A percentile compares a stretch with the other conserved stretches of the same genome.
Evolutionary conservation across 2,113 vertebrate genomes (phyloP).

Genomic region (Vireo altiloquus): DNA sequence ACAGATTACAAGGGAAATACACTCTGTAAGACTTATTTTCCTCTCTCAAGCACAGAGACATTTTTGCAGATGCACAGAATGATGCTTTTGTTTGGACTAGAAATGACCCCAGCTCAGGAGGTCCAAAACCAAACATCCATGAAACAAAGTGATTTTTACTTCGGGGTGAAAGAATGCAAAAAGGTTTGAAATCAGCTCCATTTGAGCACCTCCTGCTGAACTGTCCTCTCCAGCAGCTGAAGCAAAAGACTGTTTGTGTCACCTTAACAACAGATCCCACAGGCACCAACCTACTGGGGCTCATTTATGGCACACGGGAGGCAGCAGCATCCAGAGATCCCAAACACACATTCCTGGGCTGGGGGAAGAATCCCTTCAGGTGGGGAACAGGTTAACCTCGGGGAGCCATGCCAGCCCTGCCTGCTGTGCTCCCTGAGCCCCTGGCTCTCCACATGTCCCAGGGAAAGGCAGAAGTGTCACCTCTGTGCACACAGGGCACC

Average conservation of each 20-base stretch:
- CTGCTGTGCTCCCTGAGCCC: fast-evolving
- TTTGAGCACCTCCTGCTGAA: not conserved
- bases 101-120: not conserved
- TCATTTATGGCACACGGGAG: not conserved
- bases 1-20: not conserved
- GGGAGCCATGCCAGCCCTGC: fast-evolving
- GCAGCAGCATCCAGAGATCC: not conserved
- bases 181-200: not conserved
- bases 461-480: not conserved
- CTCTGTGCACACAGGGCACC: fast-evolving
- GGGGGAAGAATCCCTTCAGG: not conserved
- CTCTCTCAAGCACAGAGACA: not conserved
- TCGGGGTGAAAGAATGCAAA: not conserved
- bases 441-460: fast-evolving
- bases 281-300: fast-evolving
- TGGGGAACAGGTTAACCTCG: not conserved
- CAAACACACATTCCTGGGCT: not conserved
- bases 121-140: not conserved
- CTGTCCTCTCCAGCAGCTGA: not conserved
- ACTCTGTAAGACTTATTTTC: not conserved
- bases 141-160: not conserved
- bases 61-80: not conserved
- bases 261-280: not conserved
- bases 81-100: not conserved
- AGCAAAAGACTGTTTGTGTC: not conserved